Evolutionary conservation across 2,888 invertebrate species (phyloP), one percentile per base, ranked within the genome.

Genomic region (Cyclophora punctaria): DNA sequence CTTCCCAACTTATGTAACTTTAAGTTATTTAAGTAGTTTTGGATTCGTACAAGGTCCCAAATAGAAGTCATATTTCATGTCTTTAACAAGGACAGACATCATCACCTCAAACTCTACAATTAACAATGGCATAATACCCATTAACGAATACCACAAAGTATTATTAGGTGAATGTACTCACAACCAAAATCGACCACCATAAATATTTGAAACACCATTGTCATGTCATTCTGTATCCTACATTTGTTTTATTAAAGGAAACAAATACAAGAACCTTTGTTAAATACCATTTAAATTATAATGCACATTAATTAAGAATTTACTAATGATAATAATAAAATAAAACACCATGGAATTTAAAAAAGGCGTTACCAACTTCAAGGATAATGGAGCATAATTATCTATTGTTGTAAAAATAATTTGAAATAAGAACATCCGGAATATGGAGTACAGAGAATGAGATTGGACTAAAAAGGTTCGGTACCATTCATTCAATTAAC

Each of bases 331-430:
- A 46, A 46, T 47, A 40, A 48, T 46, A 46, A 57, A 51, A 45
- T 41, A 37, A 45, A 52, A 48, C 45, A 61, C 58, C 51, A 59
- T 67, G 66, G 52, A 65, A 75, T 67, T 65, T 34, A 53, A 53
- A 69, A 67, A 55, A 58, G 69, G 68, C 67, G 67, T 60, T 46
- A 41, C 50, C 45, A 41, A 46, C 43, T 49, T 51, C 52, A 63
- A 66, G 64, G 63, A 37, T 37, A 37, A 37, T 37, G 5, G 5
- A 45, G 40, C 49, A 64, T 62, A 57, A 46, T 55, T 58, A 52
- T 59, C 62, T 61, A 51, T 52, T 49, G 48, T 37, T 37, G 5
- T 37, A 5, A 37, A 5, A 44, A 47, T 40, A 34, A 47, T 47
- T 43, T 37, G 45, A 47, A 47, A 5, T 37, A 37, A 37, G 37